Percentiles rank a stretch among this genome's conserved stretches.
phyloP scores from a whole-genome alignment of 1,140 invertebrate genomes.

The Cherax quadricarinatus region DNA sequence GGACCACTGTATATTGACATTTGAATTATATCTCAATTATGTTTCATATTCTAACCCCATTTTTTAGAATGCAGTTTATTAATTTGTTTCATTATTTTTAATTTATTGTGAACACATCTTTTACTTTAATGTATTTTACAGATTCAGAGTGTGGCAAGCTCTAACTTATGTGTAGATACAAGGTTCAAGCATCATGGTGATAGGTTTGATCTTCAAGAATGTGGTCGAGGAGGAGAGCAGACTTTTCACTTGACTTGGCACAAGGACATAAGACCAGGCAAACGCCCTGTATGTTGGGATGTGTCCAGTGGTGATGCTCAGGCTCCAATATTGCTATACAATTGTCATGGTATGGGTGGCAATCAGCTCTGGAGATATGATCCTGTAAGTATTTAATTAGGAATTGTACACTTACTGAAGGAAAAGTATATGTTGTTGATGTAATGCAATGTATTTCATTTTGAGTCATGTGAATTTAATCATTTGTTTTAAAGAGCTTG shows the following conservation, averaged over 20 bases:
- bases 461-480: neutral
- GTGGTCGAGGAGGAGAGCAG: constrained; percentile 75
- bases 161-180: constrained; percentile 86
- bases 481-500: too few relatives aligned
- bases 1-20: too few relatives aligned
- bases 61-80: too few relatives aligned
- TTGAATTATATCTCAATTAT: too few relatives aligned
- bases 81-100: too few relatives aligned
- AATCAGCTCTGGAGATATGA: constrained; percentile 96
- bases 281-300: constrained; percentile 91
- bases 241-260: constrained; percentile 89
- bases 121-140: constrained; percentile 72
- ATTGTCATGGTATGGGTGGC: constrained; percentile 90
- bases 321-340: constrained; percentile 89
- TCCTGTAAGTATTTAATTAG: constrained; percentile 79
- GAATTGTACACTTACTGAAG: neutral
- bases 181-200: constrained; percentile 83
- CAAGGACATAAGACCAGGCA: constrained; percentile 90
- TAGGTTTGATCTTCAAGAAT: constrained; percentile 79
- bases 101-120: too few relatives aligned
- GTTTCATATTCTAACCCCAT: too few relatives aligned
- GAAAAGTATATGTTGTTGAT: neutral
- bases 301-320: constrained; percentile 83
- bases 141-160: constrained; percentile 83
- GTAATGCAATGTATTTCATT: neutral